Percentiles rank a stretch among this genome's conserved stretches.
phyloP scores from a whole-genome alignment of 1,140 invertebrate species.

The Calliphora vicina region DNA sequence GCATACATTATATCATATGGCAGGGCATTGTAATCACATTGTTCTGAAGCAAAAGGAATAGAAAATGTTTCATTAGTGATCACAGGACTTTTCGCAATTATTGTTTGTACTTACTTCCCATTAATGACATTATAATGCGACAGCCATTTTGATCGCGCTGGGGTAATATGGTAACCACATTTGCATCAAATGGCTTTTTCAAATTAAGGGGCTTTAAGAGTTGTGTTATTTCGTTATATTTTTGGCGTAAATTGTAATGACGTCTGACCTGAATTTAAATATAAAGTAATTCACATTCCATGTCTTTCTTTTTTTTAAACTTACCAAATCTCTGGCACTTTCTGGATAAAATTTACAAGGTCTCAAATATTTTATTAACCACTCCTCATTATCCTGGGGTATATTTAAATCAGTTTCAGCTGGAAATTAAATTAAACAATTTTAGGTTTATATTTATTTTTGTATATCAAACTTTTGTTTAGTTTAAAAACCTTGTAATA shows the following conservation, averaged over 20 bases:
- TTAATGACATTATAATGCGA: background rate
- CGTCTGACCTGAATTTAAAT: background rate
- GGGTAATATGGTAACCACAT: background rate
- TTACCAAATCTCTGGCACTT: conserved; percentile 69
- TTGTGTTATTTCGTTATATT: background rate
- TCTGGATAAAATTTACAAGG: conserved; percentile 71
- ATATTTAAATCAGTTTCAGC: conserved; percentile 72
- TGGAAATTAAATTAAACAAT: conserved; percentile 59
- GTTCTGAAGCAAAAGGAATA: conserved; percentile 67
- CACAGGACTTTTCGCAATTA: background rate
- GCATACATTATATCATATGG: conserved; percentile 83
- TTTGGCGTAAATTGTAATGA: background rate
- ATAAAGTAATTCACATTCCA: no score
- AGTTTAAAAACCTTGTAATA: conserved; percentile 69
- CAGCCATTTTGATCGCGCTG: background rate
- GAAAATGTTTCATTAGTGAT: no score
- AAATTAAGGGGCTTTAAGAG: background rate
- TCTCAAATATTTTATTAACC: conserved; percentile 74
- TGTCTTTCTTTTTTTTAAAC: background rate
- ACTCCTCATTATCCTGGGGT: conserved; percentile 70
- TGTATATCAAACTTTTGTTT: background rate
- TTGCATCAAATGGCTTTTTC: background rate
- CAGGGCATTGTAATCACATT: conserved; percentile 84
- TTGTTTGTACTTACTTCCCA: background rate
- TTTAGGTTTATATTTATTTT: background rate